Percentiles rank a stretch among this genome's conserved stretches.
These are phyloP conservation scores for Paelopatides confundens DNA, from an alignment of 53 echinoderm and acorn worm species.

Conservation along the genomic window DNA sequence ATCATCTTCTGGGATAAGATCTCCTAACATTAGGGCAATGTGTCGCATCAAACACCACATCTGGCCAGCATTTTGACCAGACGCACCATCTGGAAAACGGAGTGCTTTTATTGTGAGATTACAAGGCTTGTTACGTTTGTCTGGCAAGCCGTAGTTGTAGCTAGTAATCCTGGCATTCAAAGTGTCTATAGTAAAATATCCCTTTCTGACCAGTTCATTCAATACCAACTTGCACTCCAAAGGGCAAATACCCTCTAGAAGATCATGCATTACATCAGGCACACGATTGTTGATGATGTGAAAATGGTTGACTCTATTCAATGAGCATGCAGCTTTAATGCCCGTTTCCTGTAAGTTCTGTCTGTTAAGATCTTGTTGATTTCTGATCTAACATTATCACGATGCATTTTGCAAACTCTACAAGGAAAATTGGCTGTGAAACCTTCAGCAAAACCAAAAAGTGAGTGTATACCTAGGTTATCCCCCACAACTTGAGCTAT, in stretches of 20 bases:
- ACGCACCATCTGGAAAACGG: slow-evolving; percentile 45
- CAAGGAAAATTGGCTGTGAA: slow-evolving; percentile 65
- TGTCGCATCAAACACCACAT: slow-evolving; percentile 69
- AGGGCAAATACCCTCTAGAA: slow-evolving; percentile 61
- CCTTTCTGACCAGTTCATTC: slow-evolving; percentile 40
- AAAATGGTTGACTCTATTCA: slow-evolving; percentile 48
- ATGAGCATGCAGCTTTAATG: slow-evolving; percentile 18
- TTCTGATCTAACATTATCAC: slow-evolving; percentile 32
- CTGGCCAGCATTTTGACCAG: slow-evolving; percentile 58
- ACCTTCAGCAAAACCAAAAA: too few relatives aligned
- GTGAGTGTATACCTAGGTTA: too few relatives aligned
- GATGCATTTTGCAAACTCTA: slow-evolving; percentile 52
- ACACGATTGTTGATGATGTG: slow-evolving; percentile 50
- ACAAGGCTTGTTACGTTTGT: slow-evolving; percentile 55
- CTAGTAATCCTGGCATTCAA: slow-evolving; percentile 55
- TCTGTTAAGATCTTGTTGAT: slow-evolving; percentile 37
- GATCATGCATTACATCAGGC: slow-evolving; percentile 64
- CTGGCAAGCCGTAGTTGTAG: slow-evolving; percentile 55
- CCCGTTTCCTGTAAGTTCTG: slow-evolving; percentile 59
- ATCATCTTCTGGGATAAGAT: slow-evolving; percentile 52
- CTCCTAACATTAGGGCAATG: slow-evolving; percentile 55
- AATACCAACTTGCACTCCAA: slow-evolving; percentile 5
- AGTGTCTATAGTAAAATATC: slow-evolving; percentile 36
- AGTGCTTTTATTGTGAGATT: slow-evolving; percentile 1
- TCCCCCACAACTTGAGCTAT: slow-evolving; percentile 49